phyloP scores from a whole-genome alignment of 2,113 vertebrate genomes.

The Rousettus leschenaultii region DNA sequence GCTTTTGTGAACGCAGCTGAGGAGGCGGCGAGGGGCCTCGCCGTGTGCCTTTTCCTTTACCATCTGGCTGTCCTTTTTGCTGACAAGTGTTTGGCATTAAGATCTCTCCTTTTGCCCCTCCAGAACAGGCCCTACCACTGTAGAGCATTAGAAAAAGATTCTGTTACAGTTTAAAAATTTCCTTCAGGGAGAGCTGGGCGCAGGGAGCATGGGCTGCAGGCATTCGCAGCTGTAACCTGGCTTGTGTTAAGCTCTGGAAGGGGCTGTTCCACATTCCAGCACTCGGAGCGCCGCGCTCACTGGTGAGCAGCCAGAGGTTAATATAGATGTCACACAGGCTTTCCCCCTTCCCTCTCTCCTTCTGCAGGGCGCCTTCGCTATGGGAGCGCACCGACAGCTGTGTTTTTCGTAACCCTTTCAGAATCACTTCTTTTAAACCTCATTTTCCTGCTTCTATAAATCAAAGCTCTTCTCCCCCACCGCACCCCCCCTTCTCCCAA shows the following conservation, averaged over 20 bases:
- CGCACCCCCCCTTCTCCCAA: slow-evolving; percentile 52
- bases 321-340: slow-evolving; percentile 94
- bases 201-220: slow-evolving; percentile 81
- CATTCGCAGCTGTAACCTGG: slow-evolving; percentile 89
- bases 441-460: slow-evolving; percentile 85
- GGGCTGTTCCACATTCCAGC: slow-evolving; percentile 91
- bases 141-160: slow-evolving; percentile 86
- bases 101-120: slow-evolving; percentile 82
- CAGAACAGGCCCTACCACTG: slow-evolving; percentile 84
- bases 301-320: slow-evolving; percentile 92
- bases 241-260: slow-evolving; percentile 89
- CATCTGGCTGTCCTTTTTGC: slow-evolving; percentile 83
- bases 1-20: slow-evolving; percentile 80
- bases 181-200: slow-evolving; percentile 83
- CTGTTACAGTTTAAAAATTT: slow-evolving; percentile 85
- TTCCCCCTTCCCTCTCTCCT: slow-evolving; percentile 63
- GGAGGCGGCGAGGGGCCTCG: slow-evolving; percentile 67
- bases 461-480: slow-evolving; percentile 76
- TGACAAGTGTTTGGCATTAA: slow-evolving; percentile 86
- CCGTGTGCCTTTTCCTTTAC: slow-evolving; percentile 79
- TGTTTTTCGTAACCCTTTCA: slow-evolving; percentile 86
- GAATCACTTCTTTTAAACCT: slow-evolving; percentile 83
- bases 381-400: slow-evolving; percentile 82
- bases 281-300: slow-evolving; percentile 82
- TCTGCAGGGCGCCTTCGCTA: slow-evolving; percentile 82